Evolutionary conservation across 2,113 vertebrate genomes (phyloP), one percentile per base, ranked within the genome.

Genomic region (Pelusios castaneus): DNA sequence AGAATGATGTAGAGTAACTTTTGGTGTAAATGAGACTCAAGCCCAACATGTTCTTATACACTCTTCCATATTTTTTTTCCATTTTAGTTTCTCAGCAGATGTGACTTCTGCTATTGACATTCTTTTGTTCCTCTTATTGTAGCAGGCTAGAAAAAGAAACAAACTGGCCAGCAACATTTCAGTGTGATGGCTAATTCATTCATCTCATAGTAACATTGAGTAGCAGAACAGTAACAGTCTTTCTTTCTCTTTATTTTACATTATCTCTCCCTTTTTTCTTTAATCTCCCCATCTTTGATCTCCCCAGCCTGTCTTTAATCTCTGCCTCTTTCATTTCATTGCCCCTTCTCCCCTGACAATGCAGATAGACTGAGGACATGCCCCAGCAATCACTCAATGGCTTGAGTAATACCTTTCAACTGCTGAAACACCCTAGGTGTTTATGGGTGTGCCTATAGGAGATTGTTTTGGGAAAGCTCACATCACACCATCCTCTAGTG

Each of bases 121-220:
- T 83, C 5, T 78, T 94, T 75, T 75, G 25, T 13, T 22, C 45
- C 67, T 60, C 49, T 2, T 84, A 43, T 70, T 31, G 21, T n/a
- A 0, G 73, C 27, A 25, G 10, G 8, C 38, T 87, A 34, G 13
- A 83, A 63, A 47, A 10, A 78, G 34, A 55, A 24, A 13, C 47
- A 31, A 13, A 4, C 43, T 85, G 51, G 25, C 27, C 4, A 0
- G 0, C 14, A 34, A 76, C n/a, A 27, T 75, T 93, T 83, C 60
- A 91, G 79, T 25, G 34, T 52, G 47, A 91, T 10, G 25, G 52
- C 49, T 90, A 92, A 49, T 34, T 80, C 9, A 47, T 4, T 89
- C 17, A 43, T 21, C 17, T 84, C 2, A 3, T 84, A 12, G 14
- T 77, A 8, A 9, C 22, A 47, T 54, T 21, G 52, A 92, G 75